Percentiles rank a stretch among this genome's conserved stretches.
Conservation (phyloP, 2,113 vertebrate genomes). For the Otolemur garnettii region DNA sequence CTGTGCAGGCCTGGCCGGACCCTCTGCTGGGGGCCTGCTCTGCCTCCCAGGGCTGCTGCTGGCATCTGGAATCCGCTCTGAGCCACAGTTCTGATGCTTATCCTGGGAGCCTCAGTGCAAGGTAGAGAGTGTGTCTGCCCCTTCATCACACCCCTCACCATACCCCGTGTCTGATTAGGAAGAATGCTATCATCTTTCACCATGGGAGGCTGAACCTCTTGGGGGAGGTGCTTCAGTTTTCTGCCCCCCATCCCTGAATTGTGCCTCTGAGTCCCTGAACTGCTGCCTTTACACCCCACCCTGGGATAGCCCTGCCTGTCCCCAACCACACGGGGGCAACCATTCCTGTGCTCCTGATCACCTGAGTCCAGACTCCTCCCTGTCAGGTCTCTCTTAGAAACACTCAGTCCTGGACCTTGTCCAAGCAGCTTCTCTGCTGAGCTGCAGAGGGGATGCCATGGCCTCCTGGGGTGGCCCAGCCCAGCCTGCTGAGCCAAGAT, state of each 20-base stretch:
- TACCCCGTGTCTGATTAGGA: too few species aligned
- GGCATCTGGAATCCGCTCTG: background rate
- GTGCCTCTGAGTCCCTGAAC: background rate
- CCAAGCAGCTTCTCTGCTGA: background rate
- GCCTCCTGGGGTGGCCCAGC: background rate
- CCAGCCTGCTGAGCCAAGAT: background rate
- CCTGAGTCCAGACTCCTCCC: background rate
- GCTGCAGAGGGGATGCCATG: background rate
- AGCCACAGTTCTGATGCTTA: too few species aligned
- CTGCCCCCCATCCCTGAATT: background rate
- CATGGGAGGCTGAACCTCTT: too few species aligned
- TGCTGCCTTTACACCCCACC: too few species aligned
- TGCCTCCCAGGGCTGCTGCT: background rate
- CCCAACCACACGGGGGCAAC: background rate
- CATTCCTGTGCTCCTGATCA: background rate
- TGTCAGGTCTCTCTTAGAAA: background rate
- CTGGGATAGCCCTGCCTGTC: background rate
- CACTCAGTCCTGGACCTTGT: rapidly evolving
- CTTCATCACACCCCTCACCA: background rate
- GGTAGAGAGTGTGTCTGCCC: background rate
- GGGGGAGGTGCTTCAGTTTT: background rate
- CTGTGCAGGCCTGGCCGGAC: rapidly evolving
- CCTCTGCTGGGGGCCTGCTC: rapidly evolving
- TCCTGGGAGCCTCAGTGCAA: background rate
- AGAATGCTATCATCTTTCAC: too few species aligned